Evolutionary conservation across 2,113 vertebrate species (phyloP).

Genomic region (Aptenodytes patagonicus): DNA sequence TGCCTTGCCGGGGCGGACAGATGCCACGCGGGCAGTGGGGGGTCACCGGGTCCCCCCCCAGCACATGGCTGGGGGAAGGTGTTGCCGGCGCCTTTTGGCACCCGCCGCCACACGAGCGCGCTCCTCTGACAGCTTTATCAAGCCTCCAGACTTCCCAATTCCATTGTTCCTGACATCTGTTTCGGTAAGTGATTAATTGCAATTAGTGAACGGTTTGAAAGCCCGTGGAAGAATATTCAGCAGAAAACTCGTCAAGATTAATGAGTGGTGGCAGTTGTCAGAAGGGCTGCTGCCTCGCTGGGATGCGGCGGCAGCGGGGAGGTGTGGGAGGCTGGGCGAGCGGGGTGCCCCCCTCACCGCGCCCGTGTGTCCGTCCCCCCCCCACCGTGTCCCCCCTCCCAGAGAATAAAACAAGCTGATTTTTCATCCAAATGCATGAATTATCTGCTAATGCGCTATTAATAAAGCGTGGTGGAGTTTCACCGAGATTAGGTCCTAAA

Average conservation of each 20-base stretch:
- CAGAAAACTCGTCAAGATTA: slow-evolving; percentile 96
- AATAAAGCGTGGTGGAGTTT: slow-evolving; percentile 65
- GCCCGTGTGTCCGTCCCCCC: not conserved
- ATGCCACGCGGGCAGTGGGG: slow-evolving; percentile 25
- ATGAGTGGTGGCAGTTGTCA: slow-evolving; percentile 89
- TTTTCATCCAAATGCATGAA: slow-evolving; percentile 64
- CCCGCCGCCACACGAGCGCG: slow-evolving; percentile 41
- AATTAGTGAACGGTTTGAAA: slow-evolving; percentile 97
- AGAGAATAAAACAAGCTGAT: slow-evolving; percentile 34
- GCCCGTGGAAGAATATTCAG: slow-evolving; percentile 92
- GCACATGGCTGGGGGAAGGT: slow-evolving; percentile 49
- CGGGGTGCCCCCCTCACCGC: not conserved
- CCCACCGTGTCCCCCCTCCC: not conserved
- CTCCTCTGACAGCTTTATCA: slow-evolving; percentile 86
- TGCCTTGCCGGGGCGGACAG: not conserved
- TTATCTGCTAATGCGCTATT: slow-evolving; percentile 72
- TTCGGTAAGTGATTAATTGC: slow-evolving; percentile 99
- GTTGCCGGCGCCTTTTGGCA: slow-evolving; percentile 24
- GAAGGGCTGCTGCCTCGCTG: slow-evolving; percentile 68
- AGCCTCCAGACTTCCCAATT: slow-evolving; percentile 77
- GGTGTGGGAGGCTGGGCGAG: slow-evolving; percentile 24
- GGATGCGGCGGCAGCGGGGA: not conserved
- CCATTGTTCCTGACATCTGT: slow-evolving; percentile 98
- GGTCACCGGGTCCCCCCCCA: slow-evolving; percentile 49
- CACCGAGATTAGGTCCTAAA: slow-evolving; percentile 60